These are phyloP conservation scores for Brienomyrus brachyistius DNA, from an alignment of 2,113 vertebrate species.

Conservation along the genomic window DNA sequence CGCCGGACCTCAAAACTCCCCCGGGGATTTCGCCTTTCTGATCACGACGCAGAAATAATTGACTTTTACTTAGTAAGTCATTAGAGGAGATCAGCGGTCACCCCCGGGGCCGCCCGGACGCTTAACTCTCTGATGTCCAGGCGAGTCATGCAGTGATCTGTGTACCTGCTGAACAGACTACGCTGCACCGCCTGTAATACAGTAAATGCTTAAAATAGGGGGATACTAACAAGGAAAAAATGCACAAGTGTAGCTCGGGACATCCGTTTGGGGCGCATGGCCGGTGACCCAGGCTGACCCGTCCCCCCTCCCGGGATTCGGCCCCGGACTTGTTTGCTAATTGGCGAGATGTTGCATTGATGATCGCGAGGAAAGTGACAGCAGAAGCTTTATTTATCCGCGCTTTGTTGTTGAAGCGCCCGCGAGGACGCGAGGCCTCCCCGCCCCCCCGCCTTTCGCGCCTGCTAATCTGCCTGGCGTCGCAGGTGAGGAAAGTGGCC, in stretches of 20 bases:
- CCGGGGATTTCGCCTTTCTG: conserved; percentile 50
- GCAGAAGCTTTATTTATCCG: conserved; percentile 32
- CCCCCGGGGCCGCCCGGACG: conserved; percentile 40
- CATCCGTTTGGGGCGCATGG: conserved; percentile 36
- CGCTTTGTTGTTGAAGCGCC: conserved; percentile 24
- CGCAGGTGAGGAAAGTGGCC: conserved; percentile 33
- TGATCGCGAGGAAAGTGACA: conserved; percentile 33
- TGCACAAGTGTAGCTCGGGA: background rate
- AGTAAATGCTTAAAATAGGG: background rate
- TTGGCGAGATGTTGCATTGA: conserved; percentile 39
- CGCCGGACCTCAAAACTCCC: conserved; percentile 43
- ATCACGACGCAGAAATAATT: conserved; percentile 67
- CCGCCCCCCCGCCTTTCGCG: conserved; percentile 21
- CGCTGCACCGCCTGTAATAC: background rate
- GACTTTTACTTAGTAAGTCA: conserved; percentile 61
- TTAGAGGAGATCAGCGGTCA: conserved; percentile 56
- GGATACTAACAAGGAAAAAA: background rate
- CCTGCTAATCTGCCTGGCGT: conserved; percentile 22
- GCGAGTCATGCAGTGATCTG: background rate
- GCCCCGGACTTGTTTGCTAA: conserved; percentile 40
- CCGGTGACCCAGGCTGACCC: conserved; percentile 50
- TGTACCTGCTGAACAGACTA: background rate
- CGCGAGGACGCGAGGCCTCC: conserved; percentile 26
- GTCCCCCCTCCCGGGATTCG: conserved; percentile 17
- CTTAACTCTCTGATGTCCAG: conserved; percentile 15